phyloP scores from a whole-genome alignment of 2,113 vertebrate genomes.

The Crocuta crocuta region DNA sequence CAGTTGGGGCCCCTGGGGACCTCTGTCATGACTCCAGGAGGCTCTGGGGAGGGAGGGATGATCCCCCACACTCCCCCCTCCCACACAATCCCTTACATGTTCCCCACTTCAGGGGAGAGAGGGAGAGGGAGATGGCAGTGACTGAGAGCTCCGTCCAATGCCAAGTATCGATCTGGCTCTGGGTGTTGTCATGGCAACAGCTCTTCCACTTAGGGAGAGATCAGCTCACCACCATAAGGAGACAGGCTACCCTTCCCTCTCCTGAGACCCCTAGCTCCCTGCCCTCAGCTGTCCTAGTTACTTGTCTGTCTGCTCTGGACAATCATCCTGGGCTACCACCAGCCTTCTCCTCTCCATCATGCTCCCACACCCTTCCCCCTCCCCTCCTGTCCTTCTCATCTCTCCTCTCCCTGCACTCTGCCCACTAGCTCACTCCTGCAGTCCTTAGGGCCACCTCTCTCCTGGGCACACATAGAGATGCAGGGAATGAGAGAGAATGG shows the following conservation, averaged over 20 bases:
- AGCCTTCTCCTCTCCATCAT: fast-evolving
- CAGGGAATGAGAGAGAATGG: neutral
- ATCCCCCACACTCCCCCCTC: neutral
- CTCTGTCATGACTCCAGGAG: neutral
- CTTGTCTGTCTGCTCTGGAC: neutral
- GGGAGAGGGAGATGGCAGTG: slow-evolving; percentile 4
- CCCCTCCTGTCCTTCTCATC: too few relatives aligned
- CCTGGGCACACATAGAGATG: neutral
- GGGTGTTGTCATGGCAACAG: slow-evolving; percentile 79
- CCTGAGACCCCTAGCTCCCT: neutral
- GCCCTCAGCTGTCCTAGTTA: neutral
- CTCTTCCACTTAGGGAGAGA: slow-evolving; percentile 64
- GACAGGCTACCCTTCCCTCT: neutral
- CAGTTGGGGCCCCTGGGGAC: neutral
- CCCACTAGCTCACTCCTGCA: too few relatives aligned
- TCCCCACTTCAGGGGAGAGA: neutral
- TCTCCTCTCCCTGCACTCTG: neutral
- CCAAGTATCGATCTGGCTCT: slow-evolving; percentile 70
- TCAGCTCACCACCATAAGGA: slow-evolving; percentile 43
- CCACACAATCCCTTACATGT: neutral
- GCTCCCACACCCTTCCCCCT: neutral
- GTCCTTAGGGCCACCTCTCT: neutral
- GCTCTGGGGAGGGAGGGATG: neutral
- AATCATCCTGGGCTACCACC: neutral
- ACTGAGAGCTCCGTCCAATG: slow-evolving; percentile 47